Evolutionary conservation across 2,888 invertebrate species (phyloP).

Genomic region (Tanytarsus gracilentus): DNA sequence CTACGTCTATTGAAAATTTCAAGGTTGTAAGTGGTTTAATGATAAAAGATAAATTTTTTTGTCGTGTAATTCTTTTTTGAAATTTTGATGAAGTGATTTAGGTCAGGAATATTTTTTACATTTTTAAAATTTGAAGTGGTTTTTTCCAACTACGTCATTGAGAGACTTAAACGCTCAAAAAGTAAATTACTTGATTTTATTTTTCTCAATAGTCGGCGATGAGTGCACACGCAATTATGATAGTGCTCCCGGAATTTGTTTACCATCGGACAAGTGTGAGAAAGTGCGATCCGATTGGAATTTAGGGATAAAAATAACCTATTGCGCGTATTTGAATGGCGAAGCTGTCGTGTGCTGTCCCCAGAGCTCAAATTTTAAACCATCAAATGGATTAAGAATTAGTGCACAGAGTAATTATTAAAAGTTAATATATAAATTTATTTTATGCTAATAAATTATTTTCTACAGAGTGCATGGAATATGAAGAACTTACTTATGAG

Average conservation of each 20-base stretch:
- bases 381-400: constrained; percentile 2
- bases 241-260: background rate
- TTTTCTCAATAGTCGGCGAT: background rate
- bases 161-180: too few species aligned
- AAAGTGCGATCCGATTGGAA: constrained; percentile 34
- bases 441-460: background rate
- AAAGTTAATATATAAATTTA: background rate
- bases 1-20: too few species aligned
- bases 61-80: too few species aligned
- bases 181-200: too few species aligned
- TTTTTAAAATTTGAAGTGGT: too few species aligned
- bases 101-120: too few species aligned
- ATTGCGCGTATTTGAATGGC: background rate
- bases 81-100: too few species aligned
- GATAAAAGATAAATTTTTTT: too few species aligned
- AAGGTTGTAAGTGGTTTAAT: too few species aligned
- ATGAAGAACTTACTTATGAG: background rate
- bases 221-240: background rate
- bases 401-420: constrained; percentile 4
- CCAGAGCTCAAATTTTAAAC: background rate
- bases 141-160: too few species aligned
- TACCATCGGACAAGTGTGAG: background rate
- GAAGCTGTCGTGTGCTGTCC: constrained; percentile 31
- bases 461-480: constrained; percentile 16
- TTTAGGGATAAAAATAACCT: constrained; percentile 19